Evolutionary conservation across 2,888 invertebrate species (phyloP), one percentile per base, ranked within the genome.

Genomic region (Lepidochitona cinerea): DNA sequence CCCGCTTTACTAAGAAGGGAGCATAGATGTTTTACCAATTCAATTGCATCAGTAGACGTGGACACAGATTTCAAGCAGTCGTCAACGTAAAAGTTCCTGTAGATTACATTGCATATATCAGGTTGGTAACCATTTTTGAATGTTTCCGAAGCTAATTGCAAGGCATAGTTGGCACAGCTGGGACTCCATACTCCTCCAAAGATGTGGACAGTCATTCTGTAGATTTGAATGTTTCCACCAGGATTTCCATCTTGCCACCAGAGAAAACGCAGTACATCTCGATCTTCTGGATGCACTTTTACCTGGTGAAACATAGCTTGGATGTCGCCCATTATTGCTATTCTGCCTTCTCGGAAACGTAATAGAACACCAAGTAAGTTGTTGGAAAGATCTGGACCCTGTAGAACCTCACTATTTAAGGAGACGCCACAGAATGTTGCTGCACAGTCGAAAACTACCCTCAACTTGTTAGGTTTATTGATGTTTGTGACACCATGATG

Each of bases 391-490:
- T 79, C 71, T 12, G 78, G 75, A 0, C 76, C 78, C 54, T 73
- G 74, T 7, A 68, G 54, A 0, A 79, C 49, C n/a, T 70, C 64
- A 18, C 72, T 67, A 69, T 78, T 79, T 29, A 79, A 35, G 18
- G 74, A 76, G 0, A 66, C 70, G 9, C 66, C 70, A 12, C 54
- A 23, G 32, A 69, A 75, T 29, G 26, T 68, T 12, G 76, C 78
- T 4, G 78, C 73, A 67, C 77, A 77, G 59, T 79, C 75, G 59
- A 77, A 77, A 23, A 79, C 77, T 29, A 79, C 68, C 26, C 79
- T 18, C 0, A 73, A 4, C 26, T 79, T 79, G 41, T 76, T 70
- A 14, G 65, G 67, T 29, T 29, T 23, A 9, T 26, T 59, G 3
- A 59, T 26, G 26, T 59, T 59, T 9, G 52, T 41, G 4, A 75